Base-by-base conservation (phyloP, 2,888 invertebrate species). In the Sesia bembeciformis region DNA sequence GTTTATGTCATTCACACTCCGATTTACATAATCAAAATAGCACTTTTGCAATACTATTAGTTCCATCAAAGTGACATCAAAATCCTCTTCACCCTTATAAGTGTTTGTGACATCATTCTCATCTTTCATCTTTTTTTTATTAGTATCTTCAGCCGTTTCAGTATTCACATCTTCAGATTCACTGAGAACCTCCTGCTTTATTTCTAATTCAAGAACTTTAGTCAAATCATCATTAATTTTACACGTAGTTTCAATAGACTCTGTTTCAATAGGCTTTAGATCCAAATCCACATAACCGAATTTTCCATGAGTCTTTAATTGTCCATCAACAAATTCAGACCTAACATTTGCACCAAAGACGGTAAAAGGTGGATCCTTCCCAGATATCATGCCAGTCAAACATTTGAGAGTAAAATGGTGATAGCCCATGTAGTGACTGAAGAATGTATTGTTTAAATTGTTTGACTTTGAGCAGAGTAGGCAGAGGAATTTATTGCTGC, bases 361-460 rank as follows among this genome's bases (percentile, higher is more conserved):
- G 5, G 68, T 62, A 57, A 90, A 85, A 38, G 82, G 81, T 52
- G 75, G 64, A 57, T 87, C 81, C 56, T 64, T 76, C 0, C 89
- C 88, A 4, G 81, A 81, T 39, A 90, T 66, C 3, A 84, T 57
- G 40, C 61, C 68, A 4, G 85, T 68, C n/a, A 90, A 72, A 56
- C 90, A 90, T 68, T 87, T 89, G 0, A 90, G 63, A 4, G 90
- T 88, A 49, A 87, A 81, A 59, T 84, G 86, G 55, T 90, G 90
- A 55, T 68, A 83, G 0, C 86, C 81, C 79, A 90, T 85, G 55
- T 76, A 90, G 59, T 90, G 90, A 57, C 79, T 81, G 50, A 84
- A 84, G 60, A 86, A 88, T 46, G 74, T 75, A 5, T 70, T 65
- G 2, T 70, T 62, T 8, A 66, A 54, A 53, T 77, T 77, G 56